Evolutionary conservation across 2,888 invertebrate species (phyloP).

Genomic region (Aleiodes testaceus): DNA sequence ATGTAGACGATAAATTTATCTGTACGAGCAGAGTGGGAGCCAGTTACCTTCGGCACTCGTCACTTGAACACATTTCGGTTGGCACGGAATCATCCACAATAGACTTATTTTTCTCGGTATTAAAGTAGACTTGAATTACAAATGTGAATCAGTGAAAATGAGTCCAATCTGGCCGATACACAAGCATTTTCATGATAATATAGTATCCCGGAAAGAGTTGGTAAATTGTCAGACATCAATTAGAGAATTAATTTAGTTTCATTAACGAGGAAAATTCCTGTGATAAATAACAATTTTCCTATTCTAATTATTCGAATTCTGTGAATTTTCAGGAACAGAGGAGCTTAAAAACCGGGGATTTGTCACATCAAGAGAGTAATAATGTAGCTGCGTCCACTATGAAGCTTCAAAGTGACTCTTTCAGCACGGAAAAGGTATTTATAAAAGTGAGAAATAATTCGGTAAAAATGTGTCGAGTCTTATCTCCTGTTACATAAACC

Average conservation of each 20-base stretch:
- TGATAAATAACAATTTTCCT: too few species aligned
- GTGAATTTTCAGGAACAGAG: slow-evolving; percentile 82
- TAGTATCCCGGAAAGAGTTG: not conserved
- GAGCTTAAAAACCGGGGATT: slow-evolving; percentile 87
- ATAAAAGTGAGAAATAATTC: not conserved
- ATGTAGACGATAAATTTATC: slow-evolving; percentile 17
- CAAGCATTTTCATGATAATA: slow-evolving; percentile 75
- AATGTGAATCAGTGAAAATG: slow-evolving; percentile 50
- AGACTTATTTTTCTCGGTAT: not conserved
- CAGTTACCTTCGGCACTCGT: not conserved
- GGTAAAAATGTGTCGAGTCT: slow-evolving; percentile 2
- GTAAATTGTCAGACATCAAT: not conserved
- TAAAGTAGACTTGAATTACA: not conserved
- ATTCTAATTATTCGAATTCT: not conserved
- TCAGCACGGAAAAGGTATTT: slow-evolving; percentile 84
- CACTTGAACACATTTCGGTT: not conserved
- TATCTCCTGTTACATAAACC: slow-evolving; percentile 33
- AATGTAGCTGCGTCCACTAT: slow-evolving; percentile 89
- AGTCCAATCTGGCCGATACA: slow-evolving; percentile 85
- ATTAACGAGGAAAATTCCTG: too few species aligned
- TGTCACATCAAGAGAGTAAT: slow-evolving; percentile 89
- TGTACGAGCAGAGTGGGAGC: not conserved
- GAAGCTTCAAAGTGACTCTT: slow-evolving; percentile 89
- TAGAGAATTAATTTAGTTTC: too few species aligned
- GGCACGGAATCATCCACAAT: slow-evolving; percentile 8